Conservation (phyloP, 2,797 vertebrate genomes). For the Dicrostonyx torquatus region DNA sequence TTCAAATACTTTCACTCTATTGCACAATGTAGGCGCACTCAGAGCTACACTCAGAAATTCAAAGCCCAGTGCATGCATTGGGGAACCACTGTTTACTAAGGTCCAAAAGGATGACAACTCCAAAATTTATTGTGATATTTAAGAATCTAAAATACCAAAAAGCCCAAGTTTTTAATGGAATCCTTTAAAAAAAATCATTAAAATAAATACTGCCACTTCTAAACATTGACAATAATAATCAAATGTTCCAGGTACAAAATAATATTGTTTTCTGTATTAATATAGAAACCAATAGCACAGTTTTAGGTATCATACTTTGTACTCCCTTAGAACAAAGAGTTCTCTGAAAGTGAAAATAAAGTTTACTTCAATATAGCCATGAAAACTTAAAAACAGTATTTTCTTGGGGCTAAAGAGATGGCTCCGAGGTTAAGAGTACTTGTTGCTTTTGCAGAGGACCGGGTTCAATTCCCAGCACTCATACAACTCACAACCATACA, state of each 20-base stretch:
- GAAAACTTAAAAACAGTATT: conserved; percentile 19
- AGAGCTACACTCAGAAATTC: not conserved
- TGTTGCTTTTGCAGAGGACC: not conserved
- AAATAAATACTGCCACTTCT: conserved; percentile 52
- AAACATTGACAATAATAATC: conserved; percentile 4
- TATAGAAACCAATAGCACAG: not conserved
- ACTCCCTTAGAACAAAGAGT: conserved; percentile 10
- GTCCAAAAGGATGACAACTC: conserved; percentile 2
- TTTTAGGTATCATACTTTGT: not conserved
- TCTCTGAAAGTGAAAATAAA: conserved; percentile 46
- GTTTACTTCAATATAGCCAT: not conserved
- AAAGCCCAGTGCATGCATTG: not conserved
- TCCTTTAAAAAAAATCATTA: not conserved
- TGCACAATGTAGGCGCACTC: not conserved
- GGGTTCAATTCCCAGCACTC: not conserved
- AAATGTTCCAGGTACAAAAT: conserved; percentile 22
- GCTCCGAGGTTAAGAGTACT: not conserved
- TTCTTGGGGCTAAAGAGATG: not conserved
- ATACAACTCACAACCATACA: not conserved
- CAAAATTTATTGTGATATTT: not conserved
- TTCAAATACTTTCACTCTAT: conserved; percentile 11
- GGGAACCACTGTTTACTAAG: conserved; percentile 21
- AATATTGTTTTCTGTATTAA: conserved; percentile 52
- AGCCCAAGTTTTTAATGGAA: conserved; percentile 20
- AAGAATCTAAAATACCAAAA: conserved; percentile 13